Base-by-base conservation (phyloP, 2,797 vertebrate species). In the Falco naumanni region DNA sequence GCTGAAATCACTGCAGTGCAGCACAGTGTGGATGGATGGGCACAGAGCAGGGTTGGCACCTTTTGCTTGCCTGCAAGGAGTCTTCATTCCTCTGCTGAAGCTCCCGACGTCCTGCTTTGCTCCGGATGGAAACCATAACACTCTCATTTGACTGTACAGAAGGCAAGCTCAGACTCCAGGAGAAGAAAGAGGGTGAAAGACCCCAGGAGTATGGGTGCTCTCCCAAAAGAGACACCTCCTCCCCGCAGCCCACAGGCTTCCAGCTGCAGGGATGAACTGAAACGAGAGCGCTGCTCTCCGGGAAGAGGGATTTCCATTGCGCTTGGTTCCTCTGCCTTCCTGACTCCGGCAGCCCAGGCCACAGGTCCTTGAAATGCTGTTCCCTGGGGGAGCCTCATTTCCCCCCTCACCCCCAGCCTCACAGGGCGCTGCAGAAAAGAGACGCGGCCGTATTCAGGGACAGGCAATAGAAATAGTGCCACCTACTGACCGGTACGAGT, bases 381-480 rank as follows among this genome's bases (percentile, higher is more conserved):
- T 66, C 70, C 43, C 31, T 12, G 31, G 47, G n/a, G 41, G 6
- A 72, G 10, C 31, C 28, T 77, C 57, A 5, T 47, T 60, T 29
- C 5, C 11, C 53, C 10, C 60, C 43, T 39, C 34, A 22, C 9
- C 26, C 47, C 47, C 59, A 29, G 50, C 34, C 41, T 28, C 5
- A 7, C 21, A 11, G 39, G 33, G 25, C 63, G 74, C 81, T 59
- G 39, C 57, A 34, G 57, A 5, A 37, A 25, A 59, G 29, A 48
- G 48, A 16, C 5, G 31, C 6, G 60, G 34, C 50, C 2, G 11
- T 22, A 18, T 28, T 56, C 25, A 7, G 0, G 41, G 83, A 13
- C 94, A 89, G 87, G 37, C 83, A 90, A 79, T 82, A 90, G 85
- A 95, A 84, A 95, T 59, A 85, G 95, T 93, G 93, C 96, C 96